These are phyloP conservation scores for Crypturellus tataupa DNA, from an alignment of 2,797 vertebrate species.

Conservation along the genomic window DNA sequence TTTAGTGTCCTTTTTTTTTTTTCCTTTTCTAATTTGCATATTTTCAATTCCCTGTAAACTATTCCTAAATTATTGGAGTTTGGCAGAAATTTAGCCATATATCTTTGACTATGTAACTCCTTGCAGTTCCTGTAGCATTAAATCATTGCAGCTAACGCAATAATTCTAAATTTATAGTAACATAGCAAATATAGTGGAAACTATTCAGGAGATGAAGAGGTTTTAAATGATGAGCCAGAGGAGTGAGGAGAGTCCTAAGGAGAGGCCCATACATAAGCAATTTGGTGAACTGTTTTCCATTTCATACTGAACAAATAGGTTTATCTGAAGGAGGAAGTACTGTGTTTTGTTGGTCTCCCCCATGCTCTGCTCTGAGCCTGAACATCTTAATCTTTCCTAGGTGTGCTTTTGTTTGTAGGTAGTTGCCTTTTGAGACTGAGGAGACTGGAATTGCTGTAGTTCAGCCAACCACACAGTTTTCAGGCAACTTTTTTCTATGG, in stretches of 20 bases:
- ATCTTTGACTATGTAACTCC: background rate
- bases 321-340: background rate
- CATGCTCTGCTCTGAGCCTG: background rate
- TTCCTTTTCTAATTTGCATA: background rate
- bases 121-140: background rate
- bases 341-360: background rate
- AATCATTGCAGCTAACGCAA: background rate
- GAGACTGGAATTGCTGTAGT: rapidly evolving
- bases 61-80: background rate
- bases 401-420: rapidly evolving
- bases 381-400: rapidly evolving
- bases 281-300: background rate
- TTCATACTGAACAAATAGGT: background rate
- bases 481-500: background rate
- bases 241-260: background rate
- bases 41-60: background rate
- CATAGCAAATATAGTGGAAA: background rate
- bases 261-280: background rate
- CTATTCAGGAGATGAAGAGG: background rate
- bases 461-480: rapidly evolving
- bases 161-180: background rate
- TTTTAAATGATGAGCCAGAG: background rate
- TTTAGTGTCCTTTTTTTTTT: background rate
- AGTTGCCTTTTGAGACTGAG: background rate
- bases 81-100: background rate